Evolutionary conservation across 2,888 invertebrate genomes (phyloP).

Genomic region (Argynnis bischoffii): DNA sequence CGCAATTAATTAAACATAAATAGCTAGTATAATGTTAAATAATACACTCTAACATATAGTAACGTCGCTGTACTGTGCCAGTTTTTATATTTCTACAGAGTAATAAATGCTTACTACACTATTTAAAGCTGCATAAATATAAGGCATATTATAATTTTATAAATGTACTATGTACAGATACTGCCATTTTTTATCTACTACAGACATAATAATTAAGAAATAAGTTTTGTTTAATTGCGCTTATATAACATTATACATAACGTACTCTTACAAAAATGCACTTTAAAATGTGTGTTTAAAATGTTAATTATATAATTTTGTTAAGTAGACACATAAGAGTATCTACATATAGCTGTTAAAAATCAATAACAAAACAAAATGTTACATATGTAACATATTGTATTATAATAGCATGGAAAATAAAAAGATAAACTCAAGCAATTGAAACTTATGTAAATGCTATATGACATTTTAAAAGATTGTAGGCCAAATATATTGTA

Average conservation of each 20-base stretch:
- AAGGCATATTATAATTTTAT: conserved; percentile 10
- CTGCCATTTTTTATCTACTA: conserved; percentile 24
- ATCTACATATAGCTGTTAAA: background rate
- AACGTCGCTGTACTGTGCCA: conserved; percentile 14
- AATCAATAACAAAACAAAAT: background rate
- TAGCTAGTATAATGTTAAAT: background rate
- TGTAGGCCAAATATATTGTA: conserved; percentile 19
- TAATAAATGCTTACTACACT: background rate
- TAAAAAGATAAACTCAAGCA: conserved; percentile 3
- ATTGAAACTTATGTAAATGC: conserved; percentile 1
- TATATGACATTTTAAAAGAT: background rate
- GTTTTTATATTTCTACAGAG: conserved; percentile 10
- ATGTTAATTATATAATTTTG: no score
- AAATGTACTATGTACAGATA: conserved; percentile 18
- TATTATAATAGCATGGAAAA: background rate
- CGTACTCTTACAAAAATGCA: no score
- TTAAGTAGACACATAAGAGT: no score
- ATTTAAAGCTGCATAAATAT: conserved; percentile 5
- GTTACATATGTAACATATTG: background rate
- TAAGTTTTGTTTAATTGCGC: conserved; percentile 1
- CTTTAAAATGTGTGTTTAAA: no score
- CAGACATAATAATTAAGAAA: conserved; percentile 10
- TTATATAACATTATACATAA: background rate
- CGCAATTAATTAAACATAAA: conserved; percentile 3
- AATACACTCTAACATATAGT: background rate